Evolutionary conservation across 2,888 invertebrate genomes (phyloP), one percentile per base, ranked within the genome.

Genomic region (Choristoneura rosaceana): DNA sequence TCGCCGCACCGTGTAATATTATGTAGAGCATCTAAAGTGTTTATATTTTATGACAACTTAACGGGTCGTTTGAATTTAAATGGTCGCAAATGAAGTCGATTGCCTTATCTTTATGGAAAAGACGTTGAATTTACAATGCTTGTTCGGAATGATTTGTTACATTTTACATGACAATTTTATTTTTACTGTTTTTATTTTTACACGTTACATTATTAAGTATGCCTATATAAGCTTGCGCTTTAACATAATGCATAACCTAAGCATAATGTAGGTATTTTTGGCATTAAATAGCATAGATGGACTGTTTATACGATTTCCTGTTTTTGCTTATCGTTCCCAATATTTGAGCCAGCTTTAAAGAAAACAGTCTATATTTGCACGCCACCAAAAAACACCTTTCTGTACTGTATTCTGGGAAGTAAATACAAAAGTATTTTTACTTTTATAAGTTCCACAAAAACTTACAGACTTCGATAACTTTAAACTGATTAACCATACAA

Each of bases 1-100:
- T 63, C 43, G 61, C 43, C 41, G 47, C 69, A 63, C 50, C 73
- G 75, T 74, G 69, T 50, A 60, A 69, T 74, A 70, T 71, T 74
- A 76, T 77, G 70, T 71, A 62, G 75, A 74, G 75, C 73, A 78
- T 75, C 41, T 61, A 9, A 47, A 67, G 63, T 64, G 68, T 63
- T 47, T 34, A 64, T 64, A 64, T 58, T 60, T 69, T 61, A 67
- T 47, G 38, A 25, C 12, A 62, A 50, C 61, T 66, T 33, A 71
- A 59, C 25, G 47, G 17, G 10, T 47, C 64, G 41, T 67, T 68
- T 59, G 45, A 62, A 38, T 71, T 15, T 25, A 43, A 64, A 69
- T 60, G 50, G 33, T 41, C 15, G 14, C 33, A 68, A 68, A 52
- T 64, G 50, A 64, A 73, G 63, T 41, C 41, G 58, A 67, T 67